Evolutionary conservation across 2,888 invertebrate species (phyloP), one percentile per base, ranked within the genome.

Genomic region (Pediacus dermestoides): DNA sequence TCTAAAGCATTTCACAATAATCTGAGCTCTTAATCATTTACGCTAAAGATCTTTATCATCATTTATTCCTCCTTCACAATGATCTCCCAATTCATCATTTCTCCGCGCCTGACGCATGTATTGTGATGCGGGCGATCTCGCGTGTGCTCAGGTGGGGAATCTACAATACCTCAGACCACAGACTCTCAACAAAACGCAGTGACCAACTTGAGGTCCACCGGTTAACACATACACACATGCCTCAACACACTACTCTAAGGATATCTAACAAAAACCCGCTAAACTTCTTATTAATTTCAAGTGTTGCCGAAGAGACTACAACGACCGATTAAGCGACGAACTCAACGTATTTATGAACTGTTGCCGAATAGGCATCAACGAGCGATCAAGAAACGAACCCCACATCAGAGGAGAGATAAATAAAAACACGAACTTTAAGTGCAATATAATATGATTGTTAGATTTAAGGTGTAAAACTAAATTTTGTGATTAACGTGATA

Each of bases 71-170:
- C 60, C 60, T 59, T 61, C 57, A 54, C 57, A 54, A 51, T 48
- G 52, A 49, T 53, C 58, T 50, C 52, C 56, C 60, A 54, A 63
- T 63, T 60, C 61, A 63, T 63, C 63, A 63, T 61, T 57, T 60
- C 57, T 55, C 46, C 55, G 48, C 59, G 54, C 50, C 53, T 23
- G 9, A 54, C 56, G 58, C 53, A 50, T 46, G 50, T 52, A 55
- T 54, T 52, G 50, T 49, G 55, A 59, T 59, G 58, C 57, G 52
- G 56, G 55, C 53, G 55, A 58, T 57, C 54, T 57, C 58, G 52
- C 51, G 48, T 55, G 52, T 28, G 28, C 46, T 50, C 50, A 50
- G 54, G 52, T 51, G 54, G 54, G 54, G 52, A 51, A 45, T 36
- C 48, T 41, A 38, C 41, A 46, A 43, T 49, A 50, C 44, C 37